Percentiles rank a stretch among this genome's conserved stretches.
phyloP scores from a whole-genome alignment of 2,113 vertebrate species.

The Egretta garzetta region DNA sequence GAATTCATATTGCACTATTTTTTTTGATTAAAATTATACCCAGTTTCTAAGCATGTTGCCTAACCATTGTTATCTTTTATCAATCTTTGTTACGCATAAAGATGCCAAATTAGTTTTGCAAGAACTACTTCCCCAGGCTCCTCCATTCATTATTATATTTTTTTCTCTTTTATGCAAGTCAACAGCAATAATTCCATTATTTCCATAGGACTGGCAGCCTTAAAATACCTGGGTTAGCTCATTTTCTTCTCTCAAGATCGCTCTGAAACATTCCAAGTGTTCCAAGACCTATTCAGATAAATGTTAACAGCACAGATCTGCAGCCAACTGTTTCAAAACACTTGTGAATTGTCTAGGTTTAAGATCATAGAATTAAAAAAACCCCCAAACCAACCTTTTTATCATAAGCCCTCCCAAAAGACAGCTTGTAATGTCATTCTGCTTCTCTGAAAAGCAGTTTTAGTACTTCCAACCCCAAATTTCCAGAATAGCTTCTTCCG shows the following conservation, averaged over 20 bases:
- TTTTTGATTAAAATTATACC: neutral
- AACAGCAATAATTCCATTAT: neutral
- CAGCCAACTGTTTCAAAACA: neutral
- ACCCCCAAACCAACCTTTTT: no score
- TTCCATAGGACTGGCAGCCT: neutral
- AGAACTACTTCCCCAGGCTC: neutral
- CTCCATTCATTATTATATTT: neutral
- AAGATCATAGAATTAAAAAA: neutral
- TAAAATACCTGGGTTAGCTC: neutral
- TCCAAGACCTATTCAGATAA: neutral
- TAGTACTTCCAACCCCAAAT: neutral
- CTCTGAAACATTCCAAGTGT: neutral
- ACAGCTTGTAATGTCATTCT: neutral
- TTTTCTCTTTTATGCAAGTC: neutral
- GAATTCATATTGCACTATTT: neutral
- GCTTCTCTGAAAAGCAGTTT: neutral
- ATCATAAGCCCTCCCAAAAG: neutral
- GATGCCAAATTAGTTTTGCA: neutral
- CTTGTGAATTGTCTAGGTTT: neutral
- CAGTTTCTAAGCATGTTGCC: neutral
- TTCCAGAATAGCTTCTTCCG: neutral
- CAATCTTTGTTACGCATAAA: neutral
- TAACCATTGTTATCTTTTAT: neutral
- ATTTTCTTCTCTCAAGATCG: neutral
- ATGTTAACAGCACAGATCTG: neutral